Evolutionary conservation across 2,888 invertebrate species (phyloP), one percentile per base, ranked within the genome.

Genomic region (Phoenoteleia sp.): DNA sequence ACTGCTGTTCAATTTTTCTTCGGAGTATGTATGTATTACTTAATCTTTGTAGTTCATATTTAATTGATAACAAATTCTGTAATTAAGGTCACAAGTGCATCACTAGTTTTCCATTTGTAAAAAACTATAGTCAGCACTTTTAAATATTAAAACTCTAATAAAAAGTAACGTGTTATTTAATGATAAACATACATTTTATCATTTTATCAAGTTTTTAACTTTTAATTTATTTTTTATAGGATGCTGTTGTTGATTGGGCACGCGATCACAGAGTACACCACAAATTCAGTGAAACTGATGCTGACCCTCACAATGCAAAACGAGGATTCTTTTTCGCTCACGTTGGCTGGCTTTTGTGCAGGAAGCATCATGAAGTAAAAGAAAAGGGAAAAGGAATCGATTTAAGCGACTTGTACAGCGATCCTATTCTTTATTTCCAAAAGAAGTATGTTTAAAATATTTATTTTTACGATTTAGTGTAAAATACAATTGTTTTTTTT

Each of bases 241-340:
- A 97, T 92, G 95, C 97, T 0, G 96, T 96, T 2, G 95, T 96
- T 71, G 97, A 97, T 90, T 97, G 97, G 97, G 96, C 97, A 0
- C 95, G 97, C 81, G 97, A 97, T 87, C 94, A 94, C 94, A 95
- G 97, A 89, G 97, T 98, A 92, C 98, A 99, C 93, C 98, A 99
- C 95, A 99, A 98, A 93, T 98, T 96, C 94, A 97, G 97, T 19
- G 98, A 99, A 93, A 99, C 98, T 0, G 96, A 98, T 93, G 98
- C 98, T 0, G 98, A 99, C 94, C 98, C 98, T 0, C 98, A 99
- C 93, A 98, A 98, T 92, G 98, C 98, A 1, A 97, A 94, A 66
- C 95, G 98, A 25, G 99, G 99, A 9, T 98, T 99, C 95, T 99
- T 99, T 95, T 99, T 99, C 94, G 96, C 99, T 0, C 99, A 99